A percentile compares a stretch with the other conserved stretches of the same genome.
phyloP scores from a whole-genome alignment of 2,888 invertebrate genomes.

The Campoplex capitator region DNA sequence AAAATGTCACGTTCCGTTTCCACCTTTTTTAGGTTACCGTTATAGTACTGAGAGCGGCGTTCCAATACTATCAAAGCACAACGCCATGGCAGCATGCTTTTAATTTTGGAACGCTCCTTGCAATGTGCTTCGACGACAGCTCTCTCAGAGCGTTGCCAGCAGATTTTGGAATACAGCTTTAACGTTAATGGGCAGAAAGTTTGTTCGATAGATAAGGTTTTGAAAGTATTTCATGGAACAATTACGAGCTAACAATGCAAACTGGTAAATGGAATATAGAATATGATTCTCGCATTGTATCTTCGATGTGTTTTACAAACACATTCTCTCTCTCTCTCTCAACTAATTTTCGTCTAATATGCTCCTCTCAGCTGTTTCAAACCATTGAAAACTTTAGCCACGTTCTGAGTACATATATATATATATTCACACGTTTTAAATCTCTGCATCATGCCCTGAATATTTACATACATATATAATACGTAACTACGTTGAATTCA shows the following conservation, averaged over 20 bases:
- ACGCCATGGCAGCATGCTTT: too few relatives aligned
- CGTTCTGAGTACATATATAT: constrained; percentile 14
- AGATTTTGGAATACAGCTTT: too few relatives aligned
- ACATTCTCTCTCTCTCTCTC: not conserved
- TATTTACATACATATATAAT: constrained; percentile 9
- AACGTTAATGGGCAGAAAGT: not conserved
- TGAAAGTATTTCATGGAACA: not conserved
- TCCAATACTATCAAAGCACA: too few relatives aligned
- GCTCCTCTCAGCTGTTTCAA: constrained; percentile 30
- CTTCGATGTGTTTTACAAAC: not conserved
- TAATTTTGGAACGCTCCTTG: too few relatives aligned
- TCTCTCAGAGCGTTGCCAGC: too few relatives aligned
- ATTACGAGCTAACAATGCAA: not conserved
- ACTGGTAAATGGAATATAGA: not conserved
- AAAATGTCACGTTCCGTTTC: too few relatives aligned
- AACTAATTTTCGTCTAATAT: constrained; percentile 9
- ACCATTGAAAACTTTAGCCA: constrained; percentile 39
- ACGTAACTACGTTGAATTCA: constrained; percentile 25
- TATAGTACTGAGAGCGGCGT: too few relatives aligned
- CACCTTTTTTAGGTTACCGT: too few relatives aligned
- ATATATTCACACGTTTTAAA: constrained; percentile 1
- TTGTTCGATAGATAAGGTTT: not conserved
- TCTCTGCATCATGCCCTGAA: constrained; percentile 4
- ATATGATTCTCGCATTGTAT: not conserved
- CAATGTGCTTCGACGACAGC: too few relatives aligned